Percentiles rank a stretch among this genome's conserved stretches.
Conservation (phyloP, 2,888 invertebrate genomes). For the Periphyllus acericola region DNA sequence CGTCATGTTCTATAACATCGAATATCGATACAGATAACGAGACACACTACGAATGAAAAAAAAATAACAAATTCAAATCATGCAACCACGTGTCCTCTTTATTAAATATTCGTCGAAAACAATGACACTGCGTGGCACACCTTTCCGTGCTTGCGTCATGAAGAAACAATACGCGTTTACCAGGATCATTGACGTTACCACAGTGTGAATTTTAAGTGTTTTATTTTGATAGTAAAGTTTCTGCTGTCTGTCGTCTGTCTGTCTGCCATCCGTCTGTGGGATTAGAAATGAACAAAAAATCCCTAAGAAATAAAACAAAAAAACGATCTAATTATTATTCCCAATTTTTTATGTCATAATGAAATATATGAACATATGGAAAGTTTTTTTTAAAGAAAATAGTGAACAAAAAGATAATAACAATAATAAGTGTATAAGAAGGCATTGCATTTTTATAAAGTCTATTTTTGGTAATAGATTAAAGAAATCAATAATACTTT, state of each 20-base stretch:
- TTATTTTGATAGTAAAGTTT: background rate
- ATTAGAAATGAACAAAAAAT: slow-evolving; percentile 6
- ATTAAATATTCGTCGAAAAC: slow-evolving; percentile 32
- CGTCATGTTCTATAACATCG: background rate
- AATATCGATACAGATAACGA: slow-evolving; percentile 19
- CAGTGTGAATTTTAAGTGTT: slow-evolving; percentile 30
- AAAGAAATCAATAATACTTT: background rate
- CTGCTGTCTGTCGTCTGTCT: background rate
- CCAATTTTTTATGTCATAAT: background rate
- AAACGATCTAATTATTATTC: slow-evolving; percentile 26
- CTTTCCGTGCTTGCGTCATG: slow-evolving; percentile 41
- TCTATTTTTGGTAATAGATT: background rate
- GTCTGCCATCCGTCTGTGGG: background rate
- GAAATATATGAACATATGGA: too few relatives aligned
- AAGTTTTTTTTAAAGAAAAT: slow-evolving; percentile 16
- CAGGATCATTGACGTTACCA: too few relatives aligned
- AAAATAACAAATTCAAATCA: slow-evolving; percentile 47
- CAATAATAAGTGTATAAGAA: slow-evolving; percentile 1
- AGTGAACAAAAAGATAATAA: background rate
- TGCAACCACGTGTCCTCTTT: slow-evolving; percentile 39
- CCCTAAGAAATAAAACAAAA: background rate
- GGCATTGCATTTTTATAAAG: slow-evolving; percentile 4
- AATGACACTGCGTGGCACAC: slow-evolving; percentile 44
- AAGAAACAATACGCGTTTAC: slow-evolving; percentile 21
- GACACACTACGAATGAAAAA: background rate